Percentiles rank a stretch among this genome's conserved stretches.
Evolutionary conservation across 2,888 invertebrate genomes (phyloP).

Genomic region (Notodromas monacha): DNA sequence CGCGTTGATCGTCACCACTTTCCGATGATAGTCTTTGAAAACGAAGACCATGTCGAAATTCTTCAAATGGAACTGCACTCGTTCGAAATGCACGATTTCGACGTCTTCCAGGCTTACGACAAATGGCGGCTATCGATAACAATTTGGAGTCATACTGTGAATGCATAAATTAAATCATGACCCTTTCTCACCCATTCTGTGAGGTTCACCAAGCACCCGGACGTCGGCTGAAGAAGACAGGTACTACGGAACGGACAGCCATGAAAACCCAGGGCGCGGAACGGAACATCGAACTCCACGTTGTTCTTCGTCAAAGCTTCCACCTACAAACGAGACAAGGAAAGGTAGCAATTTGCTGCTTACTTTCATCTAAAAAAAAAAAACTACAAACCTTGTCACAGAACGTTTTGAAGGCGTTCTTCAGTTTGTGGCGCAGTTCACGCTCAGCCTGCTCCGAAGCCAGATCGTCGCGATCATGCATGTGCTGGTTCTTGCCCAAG

Average conservation of each 20-base stretch:
- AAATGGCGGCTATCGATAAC: constrained; percentile 80
- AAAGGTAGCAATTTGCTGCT: background rate
- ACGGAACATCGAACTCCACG: constrained; percentile 93
- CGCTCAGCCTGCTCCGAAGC: constrained; percentile 95
- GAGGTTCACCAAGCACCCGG: constrained; percentile 80
- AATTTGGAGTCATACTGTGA: constrained; percentile 7
- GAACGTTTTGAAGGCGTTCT: constrained; percentile 90
- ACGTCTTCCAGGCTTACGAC: constrained; percentile 90
- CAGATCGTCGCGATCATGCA: constrained; percentile 95
- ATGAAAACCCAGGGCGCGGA: constrained; percentile 85
- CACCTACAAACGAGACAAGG: constrained; percentile 21
- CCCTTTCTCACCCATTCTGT: constrained; percentile 71
- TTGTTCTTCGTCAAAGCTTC: constrained; percentile 81
- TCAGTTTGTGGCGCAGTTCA: constrained; percentile 76
- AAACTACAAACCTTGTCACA: too few relatives aligned
- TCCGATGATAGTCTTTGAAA: constrained; percentile 82
- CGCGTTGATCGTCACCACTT: constrained; percentile 88
- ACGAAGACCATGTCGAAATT: constrained; percentile 99
- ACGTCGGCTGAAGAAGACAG: constrained; percentile 80
- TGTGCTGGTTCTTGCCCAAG: constrained; percentile 94
- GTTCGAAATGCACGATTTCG: constrained; percentile 89
- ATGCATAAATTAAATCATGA: background rate
- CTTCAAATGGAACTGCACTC: constrained; percentile 89
- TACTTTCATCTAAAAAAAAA: constrained; percentile 17
- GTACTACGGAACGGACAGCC: constrained; percentile 90